These are phyloP conservation scores for Aradus depressus DNA, from an alignment of 2,888 invertebrate species.

Conservation along the genomic window DNA sequence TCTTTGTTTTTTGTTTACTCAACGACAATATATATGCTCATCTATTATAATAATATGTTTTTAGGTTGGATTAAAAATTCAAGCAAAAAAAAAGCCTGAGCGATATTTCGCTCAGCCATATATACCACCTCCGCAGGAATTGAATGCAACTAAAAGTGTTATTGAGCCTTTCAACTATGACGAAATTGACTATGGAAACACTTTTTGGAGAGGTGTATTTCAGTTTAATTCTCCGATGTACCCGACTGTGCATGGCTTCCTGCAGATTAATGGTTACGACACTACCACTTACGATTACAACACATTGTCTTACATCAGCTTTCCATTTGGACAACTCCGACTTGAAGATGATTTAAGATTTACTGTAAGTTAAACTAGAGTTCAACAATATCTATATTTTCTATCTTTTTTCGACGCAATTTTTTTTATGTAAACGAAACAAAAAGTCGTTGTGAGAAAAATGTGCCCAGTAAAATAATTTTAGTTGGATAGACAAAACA, in stretches of 20 bases:
- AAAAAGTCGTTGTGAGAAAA: too few relatives aligned
- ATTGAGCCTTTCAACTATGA: conserved; percentile 14
- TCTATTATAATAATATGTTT: conserved; percentile 4
- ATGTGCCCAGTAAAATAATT: too few relatives aligned
- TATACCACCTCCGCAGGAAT: background rate
- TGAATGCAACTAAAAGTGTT: background rate
- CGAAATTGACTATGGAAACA: conserved; percentile 35
- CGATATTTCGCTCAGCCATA: conserved; percentile 24
- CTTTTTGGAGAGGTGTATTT: conserved; percentile 45
- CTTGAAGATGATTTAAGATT: conserved; percentile 46
- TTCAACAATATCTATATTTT: too few relatives aligned
- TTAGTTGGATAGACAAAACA: too few relatives aligned
- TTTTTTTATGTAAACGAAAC: too few relatives aligned
- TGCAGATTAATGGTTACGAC: conserved; percentile 36
- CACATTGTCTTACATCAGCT: conserved; percentile 20
- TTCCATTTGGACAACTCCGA: conserved; percentile 40
- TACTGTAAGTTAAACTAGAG: conserved; percentile 38
- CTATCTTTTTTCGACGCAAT: too few relatives aligned
- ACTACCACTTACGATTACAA: conserved; percentile 18
- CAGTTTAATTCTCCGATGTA: conserved; percentile 47
- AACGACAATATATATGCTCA: too few relatives aligned
- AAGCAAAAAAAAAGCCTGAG: conserved; percentile 25
- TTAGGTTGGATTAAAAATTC: conserved; percentile 38
- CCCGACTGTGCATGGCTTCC: conserved; percentile 45
- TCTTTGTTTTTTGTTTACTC: too few relatives aligned